phyloP scores from a whole-genome alignment of 2,113 vertebrate genomes.

The Todiramphus saurophagus region DNA sequence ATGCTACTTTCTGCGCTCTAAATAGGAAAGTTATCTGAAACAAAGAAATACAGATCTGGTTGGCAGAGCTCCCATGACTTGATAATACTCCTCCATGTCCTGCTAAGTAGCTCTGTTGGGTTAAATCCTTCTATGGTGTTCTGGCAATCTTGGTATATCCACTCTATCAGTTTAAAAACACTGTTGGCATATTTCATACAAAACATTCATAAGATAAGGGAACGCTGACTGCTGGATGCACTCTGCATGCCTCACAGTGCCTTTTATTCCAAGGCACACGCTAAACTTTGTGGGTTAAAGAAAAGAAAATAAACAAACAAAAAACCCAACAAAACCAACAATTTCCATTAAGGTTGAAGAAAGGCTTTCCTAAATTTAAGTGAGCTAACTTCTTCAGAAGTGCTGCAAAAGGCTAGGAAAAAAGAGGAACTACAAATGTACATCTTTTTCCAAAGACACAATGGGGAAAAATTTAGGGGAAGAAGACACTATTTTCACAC shows the following conservation, averaged over 20 bases:
- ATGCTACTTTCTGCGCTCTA: background rate
- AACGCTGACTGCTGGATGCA: background rate
- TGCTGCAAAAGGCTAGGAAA: background rate
- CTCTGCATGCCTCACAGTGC: background rate
- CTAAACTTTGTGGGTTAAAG: background rate
- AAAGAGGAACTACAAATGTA: background rate
- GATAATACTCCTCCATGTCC: background rate
- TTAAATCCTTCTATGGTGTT: background rate
- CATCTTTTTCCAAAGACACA: fast-evolving
- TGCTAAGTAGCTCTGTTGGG: background rate
- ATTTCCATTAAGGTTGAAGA: background rate
- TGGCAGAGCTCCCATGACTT: background rate
- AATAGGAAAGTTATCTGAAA: background rate
- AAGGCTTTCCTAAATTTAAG: background rate
- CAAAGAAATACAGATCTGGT: background rate
- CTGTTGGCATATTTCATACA: background rate
- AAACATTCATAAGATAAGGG: background rate
- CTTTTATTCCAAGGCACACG: background rate
- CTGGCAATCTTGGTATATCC: background rate
- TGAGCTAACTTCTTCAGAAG: background rate
- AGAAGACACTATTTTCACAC: background rate
- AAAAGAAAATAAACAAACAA: background rate
- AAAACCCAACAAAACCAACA: no score
- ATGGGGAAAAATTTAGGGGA: background rate
- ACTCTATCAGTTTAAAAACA: background rate